Evolutionary conservation across 2,797 vertebrate genomes (phyloP).

Genomic region (Strix occidentalis): DNA sequence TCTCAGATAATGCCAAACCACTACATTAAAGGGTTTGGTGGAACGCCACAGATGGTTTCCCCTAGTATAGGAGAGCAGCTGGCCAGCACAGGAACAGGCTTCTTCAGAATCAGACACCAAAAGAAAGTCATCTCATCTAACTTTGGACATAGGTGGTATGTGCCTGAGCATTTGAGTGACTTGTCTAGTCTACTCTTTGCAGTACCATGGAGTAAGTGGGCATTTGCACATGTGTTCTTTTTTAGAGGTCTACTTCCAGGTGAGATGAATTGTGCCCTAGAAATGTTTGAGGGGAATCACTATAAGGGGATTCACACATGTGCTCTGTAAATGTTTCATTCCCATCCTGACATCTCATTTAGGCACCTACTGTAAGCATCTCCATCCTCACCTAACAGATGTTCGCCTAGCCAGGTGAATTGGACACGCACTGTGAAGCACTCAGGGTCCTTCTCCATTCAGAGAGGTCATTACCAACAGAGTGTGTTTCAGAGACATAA

Average conservation of each 20-base stretch:
- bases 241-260: neutral
- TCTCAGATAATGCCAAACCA: neutral
- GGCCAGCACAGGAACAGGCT: neutral
- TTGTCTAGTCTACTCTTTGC: neutral
- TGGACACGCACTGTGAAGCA: neutral
- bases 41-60: neutral
- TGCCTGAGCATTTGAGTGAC: neutral
- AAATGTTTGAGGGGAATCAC: neutral
- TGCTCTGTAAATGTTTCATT: neutral
- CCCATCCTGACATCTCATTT: neutral
- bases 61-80: neutral
- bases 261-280: neutral
- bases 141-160: neutral
- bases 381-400: neutral
- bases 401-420: neutral
- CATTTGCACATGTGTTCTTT: neutral
- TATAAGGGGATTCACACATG: neutral
- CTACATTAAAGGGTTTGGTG: neutral
- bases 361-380: neutral
- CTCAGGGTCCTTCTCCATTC: neutral
- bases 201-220: neutral
- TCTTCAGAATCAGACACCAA: neutral
- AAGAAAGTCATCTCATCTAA: neutral
- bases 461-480: neutral
- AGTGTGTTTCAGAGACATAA: neutral